A percentile compares a stretch with the other conserved stretches of the same genome.
Conservation (phyloP, 2,888 invertebrate species). For the Bombylius discolor region DNA sequence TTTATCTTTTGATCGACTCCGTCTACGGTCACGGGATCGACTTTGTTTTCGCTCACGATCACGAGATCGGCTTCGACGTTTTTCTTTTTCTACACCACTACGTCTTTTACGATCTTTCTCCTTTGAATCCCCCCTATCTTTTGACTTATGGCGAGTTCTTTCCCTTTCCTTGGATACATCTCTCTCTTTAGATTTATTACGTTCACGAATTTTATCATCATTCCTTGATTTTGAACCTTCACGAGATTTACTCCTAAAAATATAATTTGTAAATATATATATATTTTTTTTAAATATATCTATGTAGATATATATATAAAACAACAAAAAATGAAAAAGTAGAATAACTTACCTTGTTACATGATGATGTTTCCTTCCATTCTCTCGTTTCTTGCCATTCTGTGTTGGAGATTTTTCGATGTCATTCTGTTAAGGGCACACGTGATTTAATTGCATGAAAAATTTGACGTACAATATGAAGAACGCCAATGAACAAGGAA, state of each 20-base stretch:
- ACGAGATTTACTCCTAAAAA: constrained; percentile 25
- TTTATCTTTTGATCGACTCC: constrained; percentile 17
- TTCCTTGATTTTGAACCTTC: constrained; percentile 15
- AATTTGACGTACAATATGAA: constrained; percentile 17
- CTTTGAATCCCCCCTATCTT: constrained; percentile 25
- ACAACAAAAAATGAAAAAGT: too few relatives aligned
- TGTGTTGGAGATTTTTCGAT: constrained; percentile 10
- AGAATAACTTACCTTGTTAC: constrained; percentile 18
- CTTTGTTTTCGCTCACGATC: constrained; percentile 18
- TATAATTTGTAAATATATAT: constrained; percentile 30
- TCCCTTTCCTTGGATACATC: constrained; percentile 19
- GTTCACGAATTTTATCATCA: constrained; percentile 22
- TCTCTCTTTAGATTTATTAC: constrained; percentile 22
- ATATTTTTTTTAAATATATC: background rate
- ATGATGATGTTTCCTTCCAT: constrained; percentile 9
- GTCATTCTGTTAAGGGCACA: constrained; percentile 20
- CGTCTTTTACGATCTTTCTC: constrained; percentile 31
- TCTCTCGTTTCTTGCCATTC: constrained; percentile 11
- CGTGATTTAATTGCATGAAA: constrained; percentile 6
- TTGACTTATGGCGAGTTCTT: constrained; percentile 23
- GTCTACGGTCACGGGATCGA: constrained; percentile 10
- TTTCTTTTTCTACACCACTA: constrained; percentile 17
- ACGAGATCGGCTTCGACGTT: constrained; percentile 14
- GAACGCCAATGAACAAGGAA: constrained; percentile 20
- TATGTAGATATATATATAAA: too few relatives aligned